Percentiles rank a stretch among this genome's conserved stretches.
Evolutionary conservation across 2,113 vertebrate species (phyloP).

Genomic region (Brachypteracias leptosomus): DNA sequence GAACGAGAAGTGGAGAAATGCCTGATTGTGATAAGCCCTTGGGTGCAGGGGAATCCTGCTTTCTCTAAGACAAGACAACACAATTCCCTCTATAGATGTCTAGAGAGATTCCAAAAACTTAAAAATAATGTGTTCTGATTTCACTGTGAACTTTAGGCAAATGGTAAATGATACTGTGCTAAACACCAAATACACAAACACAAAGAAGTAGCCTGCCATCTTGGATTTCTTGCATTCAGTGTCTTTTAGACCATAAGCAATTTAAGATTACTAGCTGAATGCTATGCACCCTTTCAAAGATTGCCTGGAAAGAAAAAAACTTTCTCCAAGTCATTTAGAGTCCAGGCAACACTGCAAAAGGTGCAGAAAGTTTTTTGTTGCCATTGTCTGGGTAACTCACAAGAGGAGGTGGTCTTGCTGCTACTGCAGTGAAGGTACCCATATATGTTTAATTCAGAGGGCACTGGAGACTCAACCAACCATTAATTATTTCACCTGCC

Average conservation of each 20-base stretch:
- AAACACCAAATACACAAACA: background rate
- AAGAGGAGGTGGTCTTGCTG: background rate
- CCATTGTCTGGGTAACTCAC: no score
- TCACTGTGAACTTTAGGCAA: background rate
- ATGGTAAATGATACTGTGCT: background rate
- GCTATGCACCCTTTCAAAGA: background rate
- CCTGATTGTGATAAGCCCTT: background rate
- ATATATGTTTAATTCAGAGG: background rate
- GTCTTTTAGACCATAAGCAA: background rate
- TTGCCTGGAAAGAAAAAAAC: background rate
- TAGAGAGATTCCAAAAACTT: background rate
- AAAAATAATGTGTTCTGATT: background rate
- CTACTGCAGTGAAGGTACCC: background rate
- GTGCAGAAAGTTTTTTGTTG: background rate
- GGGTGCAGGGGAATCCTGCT: background rate
- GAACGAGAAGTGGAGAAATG: background rate
- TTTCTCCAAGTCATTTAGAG: background rate
- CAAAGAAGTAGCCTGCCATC: background rate
- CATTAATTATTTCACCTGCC: background rate
- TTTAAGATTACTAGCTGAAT: background rate
- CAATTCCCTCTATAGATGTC: fast-evolving
- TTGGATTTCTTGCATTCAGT: background rate
- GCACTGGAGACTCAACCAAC: background rate
- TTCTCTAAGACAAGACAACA: background rate
- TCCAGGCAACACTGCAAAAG: background rate